These are phyloP conservation scores for Zygaena filipendulae DNA, from an alignment of 2,888 invertebrate species.

Conservation along the genomic window DNA sequence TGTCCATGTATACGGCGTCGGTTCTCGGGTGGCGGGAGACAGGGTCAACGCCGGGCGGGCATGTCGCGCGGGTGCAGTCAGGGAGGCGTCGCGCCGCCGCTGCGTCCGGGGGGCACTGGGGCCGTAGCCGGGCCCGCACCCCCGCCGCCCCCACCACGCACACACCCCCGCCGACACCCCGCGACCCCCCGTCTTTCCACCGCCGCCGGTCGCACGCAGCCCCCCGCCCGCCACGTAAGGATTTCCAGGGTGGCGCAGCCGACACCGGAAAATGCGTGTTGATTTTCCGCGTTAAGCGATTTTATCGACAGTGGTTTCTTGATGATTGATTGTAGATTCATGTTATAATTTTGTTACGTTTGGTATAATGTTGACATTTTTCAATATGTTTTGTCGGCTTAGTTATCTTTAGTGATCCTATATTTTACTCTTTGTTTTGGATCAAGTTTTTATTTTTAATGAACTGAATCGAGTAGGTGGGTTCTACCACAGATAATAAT, in stretches of 20 bases:
- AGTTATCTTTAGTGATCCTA: too few relatives aligned
- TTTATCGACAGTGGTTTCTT: conserved; percentile 37
- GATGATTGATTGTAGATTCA: conserved; percentile 29
- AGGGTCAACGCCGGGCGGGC: conserved; percentile 42
- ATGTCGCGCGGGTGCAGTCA: conserved; percentile 50
- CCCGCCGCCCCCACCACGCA: conserved; percentile 26
- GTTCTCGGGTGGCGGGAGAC: conserved; percentile 55
- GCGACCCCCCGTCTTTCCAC: conserved; percentile 23
- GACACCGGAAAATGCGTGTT: conserved; percentile 53
- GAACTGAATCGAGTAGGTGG: too few relatives aligned
- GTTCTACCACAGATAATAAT: too few relatives aligned
- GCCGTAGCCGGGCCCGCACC: conserved; percentile 25
- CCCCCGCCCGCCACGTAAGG: conserved; percentile 22
- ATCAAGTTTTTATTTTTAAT: too few relatives aligned
- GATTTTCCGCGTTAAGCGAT: conserved; percentile 49
- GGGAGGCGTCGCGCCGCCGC: conserved; percentile 65
- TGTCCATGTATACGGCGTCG: conserved; percentile 66
- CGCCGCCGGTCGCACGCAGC: conserved; percentile 22
- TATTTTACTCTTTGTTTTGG: too few relatives aligned
- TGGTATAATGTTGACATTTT: too few relatives aligned
- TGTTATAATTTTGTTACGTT: not conserved
- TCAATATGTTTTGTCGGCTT: too few relatives aligned
- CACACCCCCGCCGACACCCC: conserved; percentile 24
- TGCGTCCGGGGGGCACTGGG: conserved; percentile 63
- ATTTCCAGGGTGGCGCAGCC: conserved; percentile 29